A percentile compares a stretch with the other conserved stretches of the same genome.
These are phyloP conservation scores for Bucorvus abyssinicus DNA, from an alignment of 2,797 vertebrate genomes.

Conservation along the genomic window DNA sequence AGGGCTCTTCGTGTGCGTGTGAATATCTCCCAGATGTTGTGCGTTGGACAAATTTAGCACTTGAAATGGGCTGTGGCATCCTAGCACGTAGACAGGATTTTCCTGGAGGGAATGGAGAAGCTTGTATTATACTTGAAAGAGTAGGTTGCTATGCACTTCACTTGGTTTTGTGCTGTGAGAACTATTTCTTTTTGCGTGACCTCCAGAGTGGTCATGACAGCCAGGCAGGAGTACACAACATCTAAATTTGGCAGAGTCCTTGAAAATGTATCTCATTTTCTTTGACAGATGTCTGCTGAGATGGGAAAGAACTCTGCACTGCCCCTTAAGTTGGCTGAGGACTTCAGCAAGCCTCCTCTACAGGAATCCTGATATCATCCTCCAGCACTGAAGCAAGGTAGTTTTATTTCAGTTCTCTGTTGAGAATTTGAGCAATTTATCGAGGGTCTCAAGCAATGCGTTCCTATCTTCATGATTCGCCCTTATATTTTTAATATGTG, in stretches of 20 bases:
- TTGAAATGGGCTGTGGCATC: neutral
- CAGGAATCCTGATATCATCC: neutral
- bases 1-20: neutral
- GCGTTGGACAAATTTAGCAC: neutral
- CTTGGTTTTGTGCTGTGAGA: conserved; percentile 1
- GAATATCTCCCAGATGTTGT: neutral
- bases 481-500: neutral
- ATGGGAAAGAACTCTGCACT: neutral
- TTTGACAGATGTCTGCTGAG: neutral
- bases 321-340: neutral
- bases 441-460: neutral
- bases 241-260: conserved; percentile 2
- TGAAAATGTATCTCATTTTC: neutral
- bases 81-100: conserved; percentile 15
- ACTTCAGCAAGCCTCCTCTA: neutral
- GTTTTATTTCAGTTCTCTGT: neutral
- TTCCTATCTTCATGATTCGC: neutral
- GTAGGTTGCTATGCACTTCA: neutral
- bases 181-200: neutral
- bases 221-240: neutral
- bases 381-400: neutral
- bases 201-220: neutral
- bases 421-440: neutral
- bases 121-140: neutral
- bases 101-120: neutral